Evolutionary conservation across 2,797 vertebrate genomes (phyloP), one percentile per base, ranked within the genome.

Genomic region (Sandelia bainsii): DNA sequence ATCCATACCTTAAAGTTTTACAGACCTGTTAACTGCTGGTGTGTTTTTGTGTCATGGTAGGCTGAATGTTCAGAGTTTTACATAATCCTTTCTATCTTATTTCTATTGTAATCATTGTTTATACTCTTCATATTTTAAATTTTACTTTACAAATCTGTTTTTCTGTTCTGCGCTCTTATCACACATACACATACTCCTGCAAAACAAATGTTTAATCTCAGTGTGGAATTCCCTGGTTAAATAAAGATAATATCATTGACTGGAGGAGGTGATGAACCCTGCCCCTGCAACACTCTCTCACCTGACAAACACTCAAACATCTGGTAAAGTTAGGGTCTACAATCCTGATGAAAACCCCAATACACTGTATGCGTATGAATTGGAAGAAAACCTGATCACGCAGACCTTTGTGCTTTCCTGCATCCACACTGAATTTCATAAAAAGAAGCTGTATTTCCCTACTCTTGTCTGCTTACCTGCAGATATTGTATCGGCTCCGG

Each of bases 401-500:
- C n/a, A 34, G 25, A 6, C n/a, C 4, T 25, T 32, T 62, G 29
- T 29, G n/a, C 34, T 32, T 22, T 6, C 13, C 11, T 46, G 46
- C 6, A 14, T 37, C 46, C 23, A 46, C 6, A 25, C 32, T 22
- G 25, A 4, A 23, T 2, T 9, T 1, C 11, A 4, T 19, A 25
- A 44, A 44, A 34, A 19, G 12, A 8, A 29, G 12, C 3, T 22
- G 4, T 16, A 19, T 45, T 75, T 19, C 1, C 13, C 53, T 61
- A 3, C 20, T 53, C 6, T 14, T 1, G 0, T 56, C 17, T 23
- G 23, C 2, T 54, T 72, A 98, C 97, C 95, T 96, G 89, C 75
- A 95, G 94, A 78, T 91, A 39, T 8, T 34, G 42, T 82, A 96
- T 74, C 0, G 94, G 87, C 1, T 94, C 79, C 45, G 81, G 69